Conservation (phyloP, 1,140 invertebrate species). For the Thaumatotibia leucotreta region DNA sequence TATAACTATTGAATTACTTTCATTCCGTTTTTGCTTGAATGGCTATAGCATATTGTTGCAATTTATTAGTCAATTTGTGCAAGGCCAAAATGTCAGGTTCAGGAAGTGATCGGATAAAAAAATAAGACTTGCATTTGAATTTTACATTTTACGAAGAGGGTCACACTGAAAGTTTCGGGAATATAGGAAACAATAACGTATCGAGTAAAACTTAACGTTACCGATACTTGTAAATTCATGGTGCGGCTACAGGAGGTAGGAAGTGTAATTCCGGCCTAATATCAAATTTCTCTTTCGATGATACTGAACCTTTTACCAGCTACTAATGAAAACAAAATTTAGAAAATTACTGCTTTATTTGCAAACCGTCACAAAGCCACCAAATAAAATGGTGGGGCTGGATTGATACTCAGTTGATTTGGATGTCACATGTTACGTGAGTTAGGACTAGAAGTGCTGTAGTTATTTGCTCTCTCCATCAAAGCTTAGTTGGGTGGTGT, state of each 20-base stretch:
- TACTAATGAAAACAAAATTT: conserved; percentile 7
- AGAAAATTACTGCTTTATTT: conserved; percentile 23
- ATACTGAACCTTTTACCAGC: conserved; percentile 12
- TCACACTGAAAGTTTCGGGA: too few relatives aligned
- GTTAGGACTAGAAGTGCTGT: too few relatives aligned
- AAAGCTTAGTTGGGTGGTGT: conserved; percentile 24
- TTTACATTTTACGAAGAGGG: background rate
- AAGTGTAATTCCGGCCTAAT: too few relatives aligned
- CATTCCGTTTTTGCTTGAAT: background rate
- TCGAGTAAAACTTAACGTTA: too few relatives aligned
- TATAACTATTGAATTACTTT: background rate
- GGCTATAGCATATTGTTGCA: background rate
- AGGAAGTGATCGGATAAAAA: background rate
- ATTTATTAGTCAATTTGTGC: background rate
- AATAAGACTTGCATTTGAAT: background rate
- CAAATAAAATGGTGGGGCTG: conserved; percentile 16
- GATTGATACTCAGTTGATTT: background rate
- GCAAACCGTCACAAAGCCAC: conserved; percentile 31
- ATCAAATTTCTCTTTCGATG: too few relatives aligned
- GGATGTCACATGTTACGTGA: too few relatives aligned
- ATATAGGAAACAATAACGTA: too few relatives aligned
- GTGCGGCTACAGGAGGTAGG: too few relatives aligned
- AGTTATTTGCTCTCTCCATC: conserved; percentile 1
- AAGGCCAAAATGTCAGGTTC: background rate
- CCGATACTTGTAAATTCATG: too few relatives aligned